Evolutionary conservation across 2,888 invertebrate species (phyloP), one percentile per base, ranked within the genome.

Genomic region (Chrysomela aeneicollis): DNA sequence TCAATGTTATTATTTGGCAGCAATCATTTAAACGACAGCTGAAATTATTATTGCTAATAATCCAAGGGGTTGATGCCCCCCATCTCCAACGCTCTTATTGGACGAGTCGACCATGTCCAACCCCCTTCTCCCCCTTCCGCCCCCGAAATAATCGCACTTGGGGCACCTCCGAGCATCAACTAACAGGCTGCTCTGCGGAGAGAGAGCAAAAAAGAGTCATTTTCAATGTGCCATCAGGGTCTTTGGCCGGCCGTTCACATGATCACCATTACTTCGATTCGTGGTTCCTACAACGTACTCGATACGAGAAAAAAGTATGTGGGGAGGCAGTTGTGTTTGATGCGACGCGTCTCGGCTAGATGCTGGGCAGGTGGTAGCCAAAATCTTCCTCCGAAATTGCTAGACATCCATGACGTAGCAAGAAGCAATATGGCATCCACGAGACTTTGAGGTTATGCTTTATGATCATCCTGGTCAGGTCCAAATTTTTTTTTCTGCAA

Each of bases 221-320:
- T 42, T 15, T 15, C 42, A 42, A 42, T 42, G 42, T 42, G 15
- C 15, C n/a, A 42, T 42, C 42, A 42, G 46, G 82, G 82, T 82
- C 81, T 79, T 80, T 80, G 81, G 71, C 81, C 82, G 81, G 82
- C 76, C 81, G 78, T 81, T 81, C 81, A 81, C 81, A 5, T 77
- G 75, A 59, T 59, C 78, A 79, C 26, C 42, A 42, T 42, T 12
- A 42, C 35, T 35, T 35, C 35, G 35, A 35, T 35, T 35, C 35
- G 9, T 35, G 35, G 35, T 10, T 35, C 10, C 35, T 35, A 9
- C 35, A 35, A 5, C 61, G 46, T 63, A 66, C 26, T 26, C 26
- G 26, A 26, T 26, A 26, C 26, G 26, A 26, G 26, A 26, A 26
- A 26, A n/a, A n/a, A n/a, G n/a, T 26, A 26, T 26, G 26, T 26